A percentile compares a stretch with the other conserved stretches of the same genome.
Conservation (phyloP, 2,113 vertebrate genomes). For the Hirundichthys speculiger region DNA sequence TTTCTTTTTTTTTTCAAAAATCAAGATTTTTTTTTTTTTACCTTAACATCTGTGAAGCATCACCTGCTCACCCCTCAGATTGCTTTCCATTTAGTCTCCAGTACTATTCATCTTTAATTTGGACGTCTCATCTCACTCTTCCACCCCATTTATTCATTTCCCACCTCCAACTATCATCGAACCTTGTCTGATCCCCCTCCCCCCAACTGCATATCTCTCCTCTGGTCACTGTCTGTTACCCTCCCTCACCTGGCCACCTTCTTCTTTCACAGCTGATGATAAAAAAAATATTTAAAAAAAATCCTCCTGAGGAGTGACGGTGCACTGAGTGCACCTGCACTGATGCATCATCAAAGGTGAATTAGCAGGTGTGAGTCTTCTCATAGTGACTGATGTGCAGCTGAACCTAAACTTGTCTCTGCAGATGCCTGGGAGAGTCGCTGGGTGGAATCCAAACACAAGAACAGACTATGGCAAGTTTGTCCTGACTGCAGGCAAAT, state of each 20-base stretch:
- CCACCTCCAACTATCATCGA: too few species aligned
- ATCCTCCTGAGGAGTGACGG: neutral
- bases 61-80: neutral
- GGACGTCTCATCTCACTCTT: too few species aligned
- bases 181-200: constrained; percentile 29
- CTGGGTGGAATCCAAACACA: constrained; percentile 85
- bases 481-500: constrained; percentile 81
- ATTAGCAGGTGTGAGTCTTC: neutral
- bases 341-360: constrained; percentile 16
- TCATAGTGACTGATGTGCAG: constrained; percentile 5
- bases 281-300: neutral
- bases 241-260: neutral
- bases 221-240: constrained; percentile 17
- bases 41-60: neutral
- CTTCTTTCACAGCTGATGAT: neutral
- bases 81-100: neutral
- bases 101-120: constrained; percentile 23
- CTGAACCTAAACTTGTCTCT: constrained; percentile 43
- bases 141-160: neutral
- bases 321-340: constrained; percentile 33
- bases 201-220: constrained; percentile 11
- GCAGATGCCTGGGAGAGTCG: constrained; percentile 82
- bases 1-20: too few species aligned
- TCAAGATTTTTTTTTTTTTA: neutral
- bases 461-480: constrained; percentile 83